Evolutionary conservation across 2,797 vertebrate species (phyloP).

Genomic region (Oreonectes daqikongensis): DNA sequence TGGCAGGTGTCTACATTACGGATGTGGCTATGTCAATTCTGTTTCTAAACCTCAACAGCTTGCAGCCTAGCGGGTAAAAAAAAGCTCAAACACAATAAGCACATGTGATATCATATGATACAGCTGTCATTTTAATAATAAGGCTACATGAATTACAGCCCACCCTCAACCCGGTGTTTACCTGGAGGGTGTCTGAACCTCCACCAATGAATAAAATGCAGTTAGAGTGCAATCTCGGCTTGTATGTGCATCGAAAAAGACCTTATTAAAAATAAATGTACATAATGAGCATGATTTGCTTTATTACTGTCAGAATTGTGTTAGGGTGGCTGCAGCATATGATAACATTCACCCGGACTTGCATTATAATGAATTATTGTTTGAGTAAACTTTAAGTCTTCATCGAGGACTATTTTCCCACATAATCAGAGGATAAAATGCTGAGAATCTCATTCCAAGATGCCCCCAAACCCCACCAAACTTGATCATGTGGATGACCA

Average conservation of each 20-base stretch:
- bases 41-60: constrained; percentile 30
- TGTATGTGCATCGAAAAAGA: too few species aligned
- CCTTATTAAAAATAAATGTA: too few species aligned
- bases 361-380: neutral
- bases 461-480: constrained; percentile 7
- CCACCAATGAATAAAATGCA: neutral
- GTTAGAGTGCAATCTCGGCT: neutral
- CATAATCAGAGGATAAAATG: constrained; percentile 9
- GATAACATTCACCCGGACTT: too few species aligned
- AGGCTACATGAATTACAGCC: neutral
- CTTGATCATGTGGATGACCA: constrained; percentile 21
- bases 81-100: constrained; percentile 3
- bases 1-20: neutral
- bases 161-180: neutral
- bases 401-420: neutral
- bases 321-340: too few species aligned
- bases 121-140: constrained; percentile 14
- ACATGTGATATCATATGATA: constrained; percentile 23
- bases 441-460: constrained; percentile 32
- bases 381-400: neutral
- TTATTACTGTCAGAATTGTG: neutral
- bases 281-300: neutral
- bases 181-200: neutral
- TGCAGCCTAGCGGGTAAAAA: neutral
- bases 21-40: constrained; percentile 29